These are phyloP conservation scores for Nycteola revayana DNA, from an alignment of 2,888 invertebrate genomes.

Conservation along the genomic window DNA sequence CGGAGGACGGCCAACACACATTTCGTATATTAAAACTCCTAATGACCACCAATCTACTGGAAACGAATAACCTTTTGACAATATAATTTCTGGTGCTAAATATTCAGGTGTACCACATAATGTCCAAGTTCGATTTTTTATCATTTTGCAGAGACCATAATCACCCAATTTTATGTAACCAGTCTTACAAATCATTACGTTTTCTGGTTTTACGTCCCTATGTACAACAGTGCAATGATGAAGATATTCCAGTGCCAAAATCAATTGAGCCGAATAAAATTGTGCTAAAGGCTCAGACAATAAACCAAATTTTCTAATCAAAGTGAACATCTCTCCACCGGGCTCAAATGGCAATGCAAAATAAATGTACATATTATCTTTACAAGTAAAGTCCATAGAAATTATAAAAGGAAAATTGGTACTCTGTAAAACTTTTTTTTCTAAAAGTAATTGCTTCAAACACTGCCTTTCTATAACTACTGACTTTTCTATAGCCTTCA, in stretches of 20 bases:
- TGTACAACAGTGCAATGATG: constrained; percentile 92
- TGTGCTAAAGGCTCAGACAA: constrained; percentile 88
- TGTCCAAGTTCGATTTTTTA: constrained; percentile 90
- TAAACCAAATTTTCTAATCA: constrained; percentile 80
- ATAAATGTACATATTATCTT: constrained; percentile 91
- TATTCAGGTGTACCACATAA: constrained; percentile 98
- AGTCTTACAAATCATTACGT: constrained; percentile 87
- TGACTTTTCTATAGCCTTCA: constrained; percentile 93
- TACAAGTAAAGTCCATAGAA: constrained; percentile 88
- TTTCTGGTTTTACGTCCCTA: constrained; percentile 95
- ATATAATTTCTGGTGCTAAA: constrained; percentile 94
- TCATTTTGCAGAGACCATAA: constrained; percentile 94
- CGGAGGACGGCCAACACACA: constrained; percentile 94
- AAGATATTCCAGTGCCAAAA: constrained; percentile 93
- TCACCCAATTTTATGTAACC: constrained; percentile 94
- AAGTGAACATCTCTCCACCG: constrained; percentile 92
- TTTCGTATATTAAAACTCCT: constrained; percentile 93
- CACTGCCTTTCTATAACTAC: constrained; percentile 91
- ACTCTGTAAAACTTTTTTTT: constrained; percentile 92
- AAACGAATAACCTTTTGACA: constrained; percentile 93
- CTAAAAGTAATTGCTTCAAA: constrained; percentile 90
- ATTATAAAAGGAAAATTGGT: constrained; percentile 93
- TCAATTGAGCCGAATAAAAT: constrained; percentile 95
- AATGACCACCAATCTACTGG: constrained; percentile 98
- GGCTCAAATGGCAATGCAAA: constrained; percentile 90